Evolutionary conservation across 2,797 vertebrate genomes (phyloP).

Genomic region (Perodicticus potto): DNA sequence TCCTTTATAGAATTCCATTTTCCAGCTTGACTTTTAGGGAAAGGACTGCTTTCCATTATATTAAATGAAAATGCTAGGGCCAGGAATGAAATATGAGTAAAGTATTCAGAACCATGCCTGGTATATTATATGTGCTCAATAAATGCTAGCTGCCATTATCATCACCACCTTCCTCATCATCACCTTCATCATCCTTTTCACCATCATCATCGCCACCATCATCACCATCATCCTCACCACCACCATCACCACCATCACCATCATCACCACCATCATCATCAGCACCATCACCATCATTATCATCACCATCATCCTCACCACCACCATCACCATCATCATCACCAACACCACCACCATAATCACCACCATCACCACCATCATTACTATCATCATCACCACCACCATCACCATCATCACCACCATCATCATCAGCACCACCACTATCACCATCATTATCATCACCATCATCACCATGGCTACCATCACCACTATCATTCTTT

Average conservation of each 20-base stretch:
- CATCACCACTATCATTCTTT: accelerated
- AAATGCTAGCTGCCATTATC: neutral
- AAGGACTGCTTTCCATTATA: neutral
- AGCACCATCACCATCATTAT: accelerated
- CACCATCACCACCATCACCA: accelerated
- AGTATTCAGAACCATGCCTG: neutral
- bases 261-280: accelerated
- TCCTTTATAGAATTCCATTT: neutral
- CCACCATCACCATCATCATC: accelerated
- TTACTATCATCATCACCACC: accelerated
- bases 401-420: accelerated
- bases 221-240: accelerated
- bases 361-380: accelerated
- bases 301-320: accelerated
- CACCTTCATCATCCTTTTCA: accelerated
- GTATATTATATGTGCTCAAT: neutral
- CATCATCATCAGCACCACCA: accelerated
- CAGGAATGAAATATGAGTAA: neutral
- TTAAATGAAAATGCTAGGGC: neutral
- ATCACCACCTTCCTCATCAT: accelerated
- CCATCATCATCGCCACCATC: accelerated
- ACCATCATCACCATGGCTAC: accelerated
- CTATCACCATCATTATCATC: accelerated
- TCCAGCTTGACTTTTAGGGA: neutral
- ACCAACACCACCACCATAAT: accelerated